phyloP scores from a whole-genome alignment of 2,888 invertebrate genomes.

The Conops quadrifasciatus region DNA sequence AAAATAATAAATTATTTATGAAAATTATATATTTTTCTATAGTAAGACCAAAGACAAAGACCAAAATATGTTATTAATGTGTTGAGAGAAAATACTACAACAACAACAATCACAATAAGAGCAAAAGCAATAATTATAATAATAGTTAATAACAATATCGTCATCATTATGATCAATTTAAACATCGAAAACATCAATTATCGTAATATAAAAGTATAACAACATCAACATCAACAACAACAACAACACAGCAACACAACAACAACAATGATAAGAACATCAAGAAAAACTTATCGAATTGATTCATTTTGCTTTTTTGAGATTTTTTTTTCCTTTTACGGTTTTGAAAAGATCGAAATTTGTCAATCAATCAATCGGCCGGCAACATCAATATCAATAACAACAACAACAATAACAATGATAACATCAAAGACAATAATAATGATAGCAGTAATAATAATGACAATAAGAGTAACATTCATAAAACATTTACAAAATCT shows the following conservation, averaged over 20 bases:
- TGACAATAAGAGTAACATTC: constrained; percentile 34
- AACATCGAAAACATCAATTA: too few species aligned
- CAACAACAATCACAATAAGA: too few species aligned
- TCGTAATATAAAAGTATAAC: constrained; percentile 25
- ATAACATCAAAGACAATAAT: constrained; percentile 40
- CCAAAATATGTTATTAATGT: too few species aligned
- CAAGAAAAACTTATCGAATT: constrained; percentile 41
- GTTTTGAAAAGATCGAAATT: neutral
- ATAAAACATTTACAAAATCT: neutral
- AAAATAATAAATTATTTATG: too few species aligned
- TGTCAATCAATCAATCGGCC: constrained; percentile 4
- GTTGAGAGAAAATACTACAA: too few species aligned
- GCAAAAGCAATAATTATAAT: too few species aligned
- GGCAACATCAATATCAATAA: constrained; percentile 42
- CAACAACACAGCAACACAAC: constrained; percentile 46
- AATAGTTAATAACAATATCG: too few species aligned
- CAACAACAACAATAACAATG: constrained; percentile 49
- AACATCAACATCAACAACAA: constrained; percentile 36
- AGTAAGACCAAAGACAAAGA: too few species aligned
- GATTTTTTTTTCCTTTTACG: constrained; percentile 4
- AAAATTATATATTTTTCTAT: too few species aligned
- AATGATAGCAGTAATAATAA: constrained; percentile 37
- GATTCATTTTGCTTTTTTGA: constrained; percentile 17
- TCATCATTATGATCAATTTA: too few species aligned
- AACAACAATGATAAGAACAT: constrained; percentile 49